These are phyloP conservation scores for Zoroaster sp. DNA, from an alignment of 53 echinoderm and acorn worm species.

Conservation along the genomic window DNA sequence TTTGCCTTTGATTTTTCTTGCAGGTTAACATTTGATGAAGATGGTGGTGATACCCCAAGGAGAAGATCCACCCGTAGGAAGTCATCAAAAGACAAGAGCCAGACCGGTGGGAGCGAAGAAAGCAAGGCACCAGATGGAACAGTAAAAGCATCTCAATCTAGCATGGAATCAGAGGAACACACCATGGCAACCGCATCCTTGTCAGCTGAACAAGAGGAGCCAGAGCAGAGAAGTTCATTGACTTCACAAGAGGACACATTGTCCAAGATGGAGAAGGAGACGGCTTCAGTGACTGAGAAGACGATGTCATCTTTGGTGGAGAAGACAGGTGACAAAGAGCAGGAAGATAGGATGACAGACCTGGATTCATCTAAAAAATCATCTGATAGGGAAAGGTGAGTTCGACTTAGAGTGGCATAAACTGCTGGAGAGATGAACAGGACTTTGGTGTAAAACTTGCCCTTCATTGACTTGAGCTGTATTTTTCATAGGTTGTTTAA, in stretches of 20 bases:
- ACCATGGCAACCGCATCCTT: background rate
- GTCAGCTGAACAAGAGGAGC: background rate
- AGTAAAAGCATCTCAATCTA: background rate
- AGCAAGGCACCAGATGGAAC: background rate
- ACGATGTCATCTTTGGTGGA: background rate
- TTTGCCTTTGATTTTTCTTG: background rate
- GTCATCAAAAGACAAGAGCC: background rate
- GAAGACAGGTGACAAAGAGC: no score
- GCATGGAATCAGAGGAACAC: background rate
- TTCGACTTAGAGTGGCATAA: no score
- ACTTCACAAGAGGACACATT: background rate
- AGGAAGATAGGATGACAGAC: background rate
- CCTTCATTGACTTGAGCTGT: no score
- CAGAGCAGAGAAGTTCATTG: background rate
- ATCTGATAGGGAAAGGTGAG: background rate
- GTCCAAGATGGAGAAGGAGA: background rate
- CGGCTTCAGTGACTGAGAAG: background rate
- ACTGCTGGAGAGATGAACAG: no score
- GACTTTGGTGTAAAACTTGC: no score
- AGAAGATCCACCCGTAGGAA: background rate
- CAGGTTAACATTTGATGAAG: conserved; percentile 1
- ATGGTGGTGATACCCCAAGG: background rate
- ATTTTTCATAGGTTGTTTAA: no score
- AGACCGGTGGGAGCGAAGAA: background rate
- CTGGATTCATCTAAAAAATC: background rate